These are phyloP conservation scores for Macroglossus sobrinus DNA, from an alignment of 2,113 vertebrate genomes.

Conservation along the genomic window DNA sequence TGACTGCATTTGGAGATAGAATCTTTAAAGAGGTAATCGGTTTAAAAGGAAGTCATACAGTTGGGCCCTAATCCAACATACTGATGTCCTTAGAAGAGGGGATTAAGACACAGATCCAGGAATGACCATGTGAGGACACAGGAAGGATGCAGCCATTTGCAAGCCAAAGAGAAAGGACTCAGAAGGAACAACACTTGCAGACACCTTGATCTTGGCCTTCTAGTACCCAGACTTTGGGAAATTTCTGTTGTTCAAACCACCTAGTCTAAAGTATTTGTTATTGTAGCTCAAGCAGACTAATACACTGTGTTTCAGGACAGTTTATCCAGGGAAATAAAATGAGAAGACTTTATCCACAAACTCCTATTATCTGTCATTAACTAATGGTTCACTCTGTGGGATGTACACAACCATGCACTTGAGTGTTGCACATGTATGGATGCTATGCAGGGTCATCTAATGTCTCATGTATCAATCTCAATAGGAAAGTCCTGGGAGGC, in stretches of 20 bases:
- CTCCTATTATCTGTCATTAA: background rate
- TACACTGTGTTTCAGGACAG: background rate
- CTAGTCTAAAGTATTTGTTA: background rate
- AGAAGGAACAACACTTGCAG: background rate
- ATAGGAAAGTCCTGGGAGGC: background rate
- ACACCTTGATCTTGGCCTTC: background rate
- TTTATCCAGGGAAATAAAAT: background rate
- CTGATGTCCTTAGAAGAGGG: background rate
- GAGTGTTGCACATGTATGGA: fast-evolving
- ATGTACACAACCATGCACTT: background rate
- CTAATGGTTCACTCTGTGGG: too few species aligned
- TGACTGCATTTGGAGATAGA: background rate
- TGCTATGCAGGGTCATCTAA: background rate
- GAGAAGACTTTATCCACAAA: background rate
- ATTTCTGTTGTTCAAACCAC: background rate
- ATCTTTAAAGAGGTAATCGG: background rate
- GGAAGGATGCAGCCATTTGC: background rate
- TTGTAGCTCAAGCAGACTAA: background rate
- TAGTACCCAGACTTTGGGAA: background rate
- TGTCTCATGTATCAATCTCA: background rate
- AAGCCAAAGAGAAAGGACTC: background rate
- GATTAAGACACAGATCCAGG: background rate
- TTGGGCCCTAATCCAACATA: background rate
- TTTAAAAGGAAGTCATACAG: background rate
- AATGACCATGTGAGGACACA: background rate